Evolutionary conservation across 2,113 vertebrate species (phyloP), one percentile per base, ranked within the genome.

Genomic region (Laticauda laticaudata): DNA sequence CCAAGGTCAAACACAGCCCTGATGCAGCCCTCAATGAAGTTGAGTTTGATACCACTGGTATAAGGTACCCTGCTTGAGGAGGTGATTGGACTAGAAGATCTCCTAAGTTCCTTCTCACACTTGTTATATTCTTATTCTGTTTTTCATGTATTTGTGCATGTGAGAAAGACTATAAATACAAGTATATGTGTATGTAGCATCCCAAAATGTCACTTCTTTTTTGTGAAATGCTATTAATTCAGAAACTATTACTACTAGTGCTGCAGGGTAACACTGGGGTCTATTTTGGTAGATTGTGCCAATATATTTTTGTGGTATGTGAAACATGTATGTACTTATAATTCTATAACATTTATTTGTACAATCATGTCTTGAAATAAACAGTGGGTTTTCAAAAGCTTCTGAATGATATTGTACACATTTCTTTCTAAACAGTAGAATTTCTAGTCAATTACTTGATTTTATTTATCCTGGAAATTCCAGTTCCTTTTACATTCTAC

Each of bases 311-410:
- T 18, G n/a, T 75, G 64, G 12, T 75, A 75, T 75, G 2, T 75
- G 29, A 75, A 75, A 34, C 29, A n/a, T 15, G 64, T 29, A 61
- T 34, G 29, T n/a, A 69, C 64, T 69, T 26, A 15, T 45, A 48
- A 93, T 85, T 34, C 21, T 64, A 89, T 81, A 87, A 86, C 3
- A 0, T 89, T 90, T 93, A 45, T 90, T 24, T 29, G 43, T 4
- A 87, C 5, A 90, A 1, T 29, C 43, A 85, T 54, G 88, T 51
- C 92, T 94, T 54, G 91, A 2, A 93, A 95, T 75, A 75, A 75
- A 0, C 24, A 57, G 29, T 34, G 93, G 48, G 11, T 45, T 59
- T 86, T 87, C 34, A 89, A 15, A 75, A 55, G 61, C 11, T 81
- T 89, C 34, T 89, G 51, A 9, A 51, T 91, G 59, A 26, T 6